These are phyloP conservation scores for Epirrhoe alternata DNA, from an alignment of 2,888 invertebrate species.

Conservation along the genomic window DNA sequence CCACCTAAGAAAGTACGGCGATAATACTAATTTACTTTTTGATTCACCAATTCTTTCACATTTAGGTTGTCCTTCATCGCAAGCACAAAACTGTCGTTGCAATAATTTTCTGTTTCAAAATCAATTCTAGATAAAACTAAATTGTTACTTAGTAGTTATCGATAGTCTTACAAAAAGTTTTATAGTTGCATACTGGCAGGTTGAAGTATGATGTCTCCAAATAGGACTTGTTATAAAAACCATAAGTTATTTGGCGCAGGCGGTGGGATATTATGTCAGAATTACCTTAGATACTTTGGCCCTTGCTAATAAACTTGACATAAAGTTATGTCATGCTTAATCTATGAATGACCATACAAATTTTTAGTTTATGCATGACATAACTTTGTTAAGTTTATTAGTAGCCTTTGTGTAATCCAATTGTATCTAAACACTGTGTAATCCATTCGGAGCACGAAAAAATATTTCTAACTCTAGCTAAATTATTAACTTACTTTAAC, in stretches of 20 bases:
- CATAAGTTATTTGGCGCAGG: background rate
- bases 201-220: background rate
- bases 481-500: background rate
- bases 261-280: background rate
- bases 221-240: background rate
- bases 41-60: background rate
- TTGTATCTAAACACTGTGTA: no score
- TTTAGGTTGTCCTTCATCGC: background rate
- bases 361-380: no score
- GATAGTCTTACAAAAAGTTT: no score
- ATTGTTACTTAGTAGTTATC: background rate
- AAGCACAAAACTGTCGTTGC: conserved; percentile 1
- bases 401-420: no score
- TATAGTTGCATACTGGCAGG: background rate
- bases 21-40: conserved; percentile 7
- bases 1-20: conserved; percentile 81
- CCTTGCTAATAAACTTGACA: no score
- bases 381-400: no score
- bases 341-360: no score
- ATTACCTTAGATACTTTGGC: no score
- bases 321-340: no score
- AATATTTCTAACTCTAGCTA: background rate
- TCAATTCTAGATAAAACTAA: background rate
- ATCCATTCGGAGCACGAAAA: no score
- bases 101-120: background rate